Percentiles rank a stretch among this genome's conserved stretches.
Conservation (phyloP, 2,797 vertebrate genomes). For the Amazonetta brasiliensis region DNA sequence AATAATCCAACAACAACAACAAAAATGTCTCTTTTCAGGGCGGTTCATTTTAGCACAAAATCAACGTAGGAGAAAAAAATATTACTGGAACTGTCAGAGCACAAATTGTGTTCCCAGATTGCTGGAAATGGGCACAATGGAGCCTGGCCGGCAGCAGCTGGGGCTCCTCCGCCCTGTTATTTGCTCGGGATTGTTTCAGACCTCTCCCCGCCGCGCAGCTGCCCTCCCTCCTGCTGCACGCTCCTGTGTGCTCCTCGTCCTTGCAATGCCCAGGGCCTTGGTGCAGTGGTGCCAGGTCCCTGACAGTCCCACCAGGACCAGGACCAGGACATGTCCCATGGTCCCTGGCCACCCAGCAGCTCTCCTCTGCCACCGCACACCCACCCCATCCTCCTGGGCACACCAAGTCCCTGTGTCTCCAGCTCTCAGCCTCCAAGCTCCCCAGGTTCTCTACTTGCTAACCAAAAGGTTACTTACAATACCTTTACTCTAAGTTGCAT, state of each 20-base stretch:
- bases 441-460: not conserved
- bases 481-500: not conserved
- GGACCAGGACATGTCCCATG: not conserved
- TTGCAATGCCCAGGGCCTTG: accelerated
- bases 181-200: not conserved
- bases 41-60: not conserved
- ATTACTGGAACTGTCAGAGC: not conserved
- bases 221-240: not conserved
- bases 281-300: not conserved
- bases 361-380: not conserved
- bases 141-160: not conserved
- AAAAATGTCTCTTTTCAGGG: accelerated
- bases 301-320: not conserved
- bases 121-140: not conserved
- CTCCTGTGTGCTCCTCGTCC: accelerated
- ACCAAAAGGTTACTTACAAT: not conserved
- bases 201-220: not conserved
- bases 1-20: not conserved
- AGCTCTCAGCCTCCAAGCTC: not conserved
- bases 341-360: too few species aligned
- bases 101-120: not conserved
- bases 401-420: not conserved
- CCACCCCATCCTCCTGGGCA: not conserved
- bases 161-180: not conserved
- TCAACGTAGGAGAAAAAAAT: not conserved